phyloP scores from a whole-genome alignment of 2,888 invertebrate species.

The Troilus luridus region DNA sequence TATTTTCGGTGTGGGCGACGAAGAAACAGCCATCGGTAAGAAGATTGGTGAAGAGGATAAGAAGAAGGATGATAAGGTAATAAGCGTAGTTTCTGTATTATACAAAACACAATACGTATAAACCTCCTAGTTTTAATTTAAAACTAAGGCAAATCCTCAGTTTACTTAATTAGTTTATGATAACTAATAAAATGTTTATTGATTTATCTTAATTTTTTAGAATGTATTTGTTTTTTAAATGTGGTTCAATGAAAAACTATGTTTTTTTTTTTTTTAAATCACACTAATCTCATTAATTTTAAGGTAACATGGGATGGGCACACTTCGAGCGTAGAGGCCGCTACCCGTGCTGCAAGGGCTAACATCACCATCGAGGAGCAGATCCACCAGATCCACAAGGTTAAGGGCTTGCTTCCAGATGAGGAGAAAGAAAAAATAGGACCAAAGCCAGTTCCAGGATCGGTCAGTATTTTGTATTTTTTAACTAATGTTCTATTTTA shows the following conservation, averaged over 20 bases:
- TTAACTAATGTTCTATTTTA: not conserved
- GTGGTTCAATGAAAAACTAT: no score
- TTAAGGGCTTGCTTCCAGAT: slow-evolving; percentile 93
- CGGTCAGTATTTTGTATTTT: slow-evolving; percentile 58
- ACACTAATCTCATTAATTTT: not conserved
- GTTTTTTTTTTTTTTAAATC: no score
- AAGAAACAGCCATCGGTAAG: slow-evolving; percentile 99
- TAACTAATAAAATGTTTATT: no score
- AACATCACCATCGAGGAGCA: slow-evolving; percentile 95
- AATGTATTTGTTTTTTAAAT: no score
- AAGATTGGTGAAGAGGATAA: slow-evolving; percentile 94
- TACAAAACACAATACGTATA: no score
- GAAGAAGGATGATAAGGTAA: slow-evolving; percentile 81
- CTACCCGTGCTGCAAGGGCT: slow-evolving; percentile 92
- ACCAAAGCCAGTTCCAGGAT: slow-evolving; percentile 80
- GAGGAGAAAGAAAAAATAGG: slow-evolving; percentile 98
- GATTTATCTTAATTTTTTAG: no score
- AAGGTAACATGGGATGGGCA: slow-evolving; percentile 99
- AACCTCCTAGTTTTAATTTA: no score
- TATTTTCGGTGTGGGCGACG: slow-evolving; percentile 99
- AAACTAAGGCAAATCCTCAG: no score
- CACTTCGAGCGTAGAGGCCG: slow-evolving; percentile 96
- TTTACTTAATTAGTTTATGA: no score
- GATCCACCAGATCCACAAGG: slow-evolving; percentile 97
- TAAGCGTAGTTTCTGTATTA: not conserved